Evolutionary conservation across 53 echinoderm and acorn worm species (phyloP), one percentile per base, ranked within the genome.

Genomic region (Apostichopus leukothele): DNA sequence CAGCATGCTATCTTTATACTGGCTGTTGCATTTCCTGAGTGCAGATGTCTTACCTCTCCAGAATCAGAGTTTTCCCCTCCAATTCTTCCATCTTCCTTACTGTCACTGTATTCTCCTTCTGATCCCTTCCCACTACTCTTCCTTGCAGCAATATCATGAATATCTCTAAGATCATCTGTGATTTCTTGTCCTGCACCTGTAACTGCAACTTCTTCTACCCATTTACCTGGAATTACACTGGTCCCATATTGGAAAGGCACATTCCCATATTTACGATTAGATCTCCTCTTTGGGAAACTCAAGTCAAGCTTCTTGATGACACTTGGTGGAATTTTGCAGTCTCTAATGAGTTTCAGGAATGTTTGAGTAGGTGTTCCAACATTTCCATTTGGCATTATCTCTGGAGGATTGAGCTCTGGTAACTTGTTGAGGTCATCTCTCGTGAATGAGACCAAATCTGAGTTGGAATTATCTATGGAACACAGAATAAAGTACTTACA

Each of bases 351-450:
- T 74, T 95, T 61, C 7, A 92, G 89, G 84, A 92, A 96, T 9
- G 93, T 89, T 2, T 93, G 87, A 57, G 96, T 96, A 8, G 93
- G 91, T 7, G 96, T 96, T 54, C 96, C 96, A 51, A 96, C 96
- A 90, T 96, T 96, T 0, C 96, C 96, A 60, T 83, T 90, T 14
- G 96, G 96, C 96, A 96, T 96, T n/a, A 93, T 91, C 57, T 92
- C 95, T 14, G 96, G 96, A 52, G 96, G 96, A 79, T 91, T 89
- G 12, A 96, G 92, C 76, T 96, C 96, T 19, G 90, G 90, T 11
- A 96, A 78, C 26, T 89, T 86, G 27, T 60, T 10, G 9, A 96
- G 87, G 10, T 91, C 89, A 14, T 78, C 86, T 53, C 90, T 53
- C 0, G 92, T 85, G 75, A 94, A 92, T 51, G 74, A 66, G 9